Percentiles rank a stretch among this genome's conserved stretches.
phyloP scores from a whole-genome alignment of 2,888 invertebrate genomes.

The Epistrophe eligans region DNA sequence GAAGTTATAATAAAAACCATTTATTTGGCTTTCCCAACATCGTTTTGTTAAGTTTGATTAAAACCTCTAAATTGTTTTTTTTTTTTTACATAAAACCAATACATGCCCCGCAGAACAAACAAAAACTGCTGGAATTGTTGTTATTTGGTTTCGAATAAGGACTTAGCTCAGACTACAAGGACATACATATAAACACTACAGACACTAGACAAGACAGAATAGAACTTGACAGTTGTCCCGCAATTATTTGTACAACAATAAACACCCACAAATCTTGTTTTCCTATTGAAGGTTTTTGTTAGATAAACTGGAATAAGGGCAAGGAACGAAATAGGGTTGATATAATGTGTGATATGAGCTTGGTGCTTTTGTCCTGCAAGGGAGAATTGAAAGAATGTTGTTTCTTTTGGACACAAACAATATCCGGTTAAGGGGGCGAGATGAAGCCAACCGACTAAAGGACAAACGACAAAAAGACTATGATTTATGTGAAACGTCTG shows the following conservation, averaged over 20 bases:
- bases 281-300: constrained; percentile 44
- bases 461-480: constrained; percentile 53
- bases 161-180: constrained; percentile 10
- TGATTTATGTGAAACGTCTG: constrained; percentile 72
- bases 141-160: constrained; percentile 23
- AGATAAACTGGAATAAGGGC: not conserved
- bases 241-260: constrained; percentile 76
- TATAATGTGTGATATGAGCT: constrained; percentile 10
- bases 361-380: constrained; percentile 33
- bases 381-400: constrained; percentile 53
- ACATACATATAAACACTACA: not conserved
- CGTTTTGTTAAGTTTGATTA: too few relatives aligned
- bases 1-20: too few relatives aligned
- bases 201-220: not conserved
- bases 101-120: not conserved
- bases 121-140: constrained; percentile 13
- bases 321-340: not conserved
- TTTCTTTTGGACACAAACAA: constrained; percentile 60
- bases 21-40: too few relatives aligned
- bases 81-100: not conserved
- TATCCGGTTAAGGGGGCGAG: constrained; percentile 49
- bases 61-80: not conserved
- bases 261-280: constrained; percentile 71
- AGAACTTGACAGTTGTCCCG: constrained; percentile 70
- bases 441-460: constrained; percentile 49